These are phyloP conservation scores for Simalia tracyae DNA, from an alignment of 2,797 vertebrate species.

Conservation along the genomic window DNA sequence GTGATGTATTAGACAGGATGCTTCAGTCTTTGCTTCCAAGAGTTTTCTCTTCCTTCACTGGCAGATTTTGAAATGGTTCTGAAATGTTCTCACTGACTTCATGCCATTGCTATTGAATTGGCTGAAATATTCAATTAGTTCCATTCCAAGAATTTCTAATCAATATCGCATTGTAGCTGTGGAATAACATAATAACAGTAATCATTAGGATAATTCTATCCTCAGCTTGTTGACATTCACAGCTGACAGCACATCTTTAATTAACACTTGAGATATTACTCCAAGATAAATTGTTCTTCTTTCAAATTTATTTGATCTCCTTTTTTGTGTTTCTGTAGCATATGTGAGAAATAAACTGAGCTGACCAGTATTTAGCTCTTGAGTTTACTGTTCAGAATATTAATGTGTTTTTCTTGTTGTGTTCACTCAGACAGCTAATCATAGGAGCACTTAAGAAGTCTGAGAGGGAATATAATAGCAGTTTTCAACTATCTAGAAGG, in stretches of 20 bases:
- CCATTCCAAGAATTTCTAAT: conserved; percentile 60
- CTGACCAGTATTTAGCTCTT: conserved; percentile 5
- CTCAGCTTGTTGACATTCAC: conserved; percentile 35
- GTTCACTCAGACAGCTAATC: neutral
- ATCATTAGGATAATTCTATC: conserved; percentile 61
- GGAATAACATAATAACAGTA: conserved; percentile 55
- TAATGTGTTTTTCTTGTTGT: neutral
- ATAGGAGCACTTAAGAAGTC: neutral
- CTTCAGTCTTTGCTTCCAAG: accelerated
- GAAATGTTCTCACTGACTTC: neutral
- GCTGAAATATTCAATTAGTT: conserved; percentile 64
- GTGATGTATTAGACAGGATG: neutral
- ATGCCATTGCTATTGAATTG: conserved; percentile 47
- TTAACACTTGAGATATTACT: conserved; percentile 52
- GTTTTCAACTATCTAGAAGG: neutral
- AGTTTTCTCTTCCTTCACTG: neutral
- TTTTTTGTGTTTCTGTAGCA: neutral
- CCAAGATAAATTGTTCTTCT: conserved; percentile 42
- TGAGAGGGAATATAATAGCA: neutral
- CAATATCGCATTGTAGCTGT: conserved; percentile 62
- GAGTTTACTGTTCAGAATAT: neutral
- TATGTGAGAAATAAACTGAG: neutral
- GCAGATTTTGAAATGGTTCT: neutral
- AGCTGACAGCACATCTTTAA: conserved; percentile 62
- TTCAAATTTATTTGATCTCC: conserved; percentile 20